Base-by-base conservation (phyloP, 2,113 vertebrate species). In the Todiramphus saurophagus region DNA sequence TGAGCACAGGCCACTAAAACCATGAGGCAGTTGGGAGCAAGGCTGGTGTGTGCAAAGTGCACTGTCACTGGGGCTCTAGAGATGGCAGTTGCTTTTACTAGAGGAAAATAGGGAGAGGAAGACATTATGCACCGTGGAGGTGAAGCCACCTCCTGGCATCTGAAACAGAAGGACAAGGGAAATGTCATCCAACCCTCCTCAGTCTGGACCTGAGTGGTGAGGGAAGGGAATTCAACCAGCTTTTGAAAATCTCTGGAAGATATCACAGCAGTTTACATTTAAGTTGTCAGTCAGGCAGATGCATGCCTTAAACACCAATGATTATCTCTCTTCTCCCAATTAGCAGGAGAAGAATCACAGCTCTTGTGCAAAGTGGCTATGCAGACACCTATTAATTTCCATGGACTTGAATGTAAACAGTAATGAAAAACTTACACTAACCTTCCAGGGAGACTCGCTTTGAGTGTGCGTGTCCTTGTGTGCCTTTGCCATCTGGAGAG, bases 311-410 rank as follows among this genome's bases (percentile, higher is more conserved):
- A 97, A 96, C 19, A 24, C 17, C 89, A 62, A 7, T 80, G 82
- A 96, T 96, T 94, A 98, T 43, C 4, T 10, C 46, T 81, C 76
- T 93, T 96, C 60, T 63, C 59, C 59, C 84, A 93, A 1, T 30
- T 75, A 94, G 9, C 35, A 79, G 89, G 66, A 87, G 56, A 92
- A 91, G 86, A 88, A 85, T 96, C 89, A 58, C 62, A 87, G 69
- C 59, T 89, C 87, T 94, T 83, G 69, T 88, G 62, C 63, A 63
- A 69, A 93, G 94, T 67, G 69, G 55, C 56, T 80, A 4, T 14
- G 41, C 74, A 83, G 82, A 97, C 87, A 93, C 44, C 59, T 55
- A 69, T 73, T 82, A 60, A 97, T 96, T 96, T 96, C 77, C 58
- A 89, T 1, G 15, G 66, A 70, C 56, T 80, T 67, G 79, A 95